Percentiles rank a stretch among this genome's conserved stretches.
phyloP scores from a whole-genome alignment of 1,140 invertebrate genomes.

The Venturia canescens region DNA sequence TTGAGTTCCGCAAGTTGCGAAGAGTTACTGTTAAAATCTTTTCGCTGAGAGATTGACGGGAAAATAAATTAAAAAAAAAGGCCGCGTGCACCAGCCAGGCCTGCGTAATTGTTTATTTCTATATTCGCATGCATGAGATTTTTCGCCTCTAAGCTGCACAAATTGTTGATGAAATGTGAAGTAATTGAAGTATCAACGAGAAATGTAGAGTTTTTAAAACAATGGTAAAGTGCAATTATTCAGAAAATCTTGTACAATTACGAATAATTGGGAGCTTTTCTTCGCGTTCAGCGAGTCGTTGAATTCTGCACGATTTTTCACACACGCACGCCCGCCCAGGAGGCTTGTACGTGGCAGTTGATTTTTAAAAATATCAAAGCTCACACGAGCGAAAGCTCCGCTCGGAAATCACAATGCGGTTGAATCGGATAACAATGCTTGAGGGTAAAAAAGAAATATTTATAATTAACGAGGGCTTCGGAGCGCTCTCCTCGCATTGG shows the following conservation, averaged over 20 bases:
- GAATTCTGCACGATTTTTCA: neutral
- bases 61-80: no score
- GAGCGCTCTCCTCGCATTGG: neutral
- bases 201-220: neutral
- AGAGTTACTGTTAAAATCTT: no score
- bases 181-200: neutral
- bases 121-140: no score
- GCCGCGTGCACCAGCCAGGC: no score
- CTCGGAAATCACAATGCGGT: slow-evolving; percentile 8
- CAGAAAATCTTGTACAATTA: neutral
- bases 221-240: neutral
- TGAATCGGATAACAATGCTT: slow-evolving; percentile 16
- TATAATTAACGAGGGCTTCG: slow-evolving; percentile 33
- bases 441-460: slow-evolving; percentile 28
- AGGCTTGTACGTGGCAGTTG: neutral
- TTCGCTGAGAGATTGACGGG: no score
- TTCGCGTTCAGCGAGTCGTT: neutral
- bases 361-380: neutral
- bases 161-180: neutral
- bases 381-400: neutral
- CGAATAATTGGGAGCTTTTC: slow-evolving; percentile 27
- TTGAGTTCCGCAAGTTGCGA: no score
- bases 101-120: no score
- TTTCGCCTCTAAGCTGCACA: no score
- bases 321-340: no score